These are phyloP conservation scores for Drosophila sturtevanti DNA, from an alignment of 1,140 invertebrate genomes.

Conservation along the genomic window DNA sequence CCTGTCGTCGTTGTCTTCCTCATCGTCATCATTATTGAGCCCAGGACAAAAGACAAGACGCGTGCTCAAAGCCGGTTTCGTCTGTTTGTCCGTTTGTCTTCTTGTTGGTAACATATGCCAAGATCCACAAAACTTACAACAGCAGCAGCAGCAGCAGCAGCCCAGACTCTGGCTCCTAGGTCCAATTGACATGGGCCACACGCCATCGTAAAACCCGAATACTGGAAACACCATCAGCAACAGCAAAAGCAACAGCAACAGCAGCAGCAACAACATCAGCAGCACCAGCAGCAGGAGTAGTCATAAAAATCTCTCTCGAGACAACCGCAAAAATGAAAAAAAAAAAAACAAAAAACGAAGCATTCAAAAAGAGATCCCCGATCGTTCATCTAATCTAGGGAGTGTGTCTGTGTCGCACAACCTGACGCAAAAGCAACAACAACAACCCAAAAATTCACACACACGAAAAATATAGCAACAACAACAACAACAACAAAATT, in stretches of 20 bases:
- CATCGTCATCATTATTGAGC: constrained; percentile 64
- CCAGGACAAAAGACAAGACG: constrained; percentile 63
- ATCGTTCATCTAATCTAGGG: constrained; percentile 73
- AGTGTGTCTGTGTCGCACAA: constrained; percentile 56
- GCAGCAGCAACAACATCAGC: constrained; percentile 38
- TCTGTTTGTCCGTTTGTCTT: neutral
- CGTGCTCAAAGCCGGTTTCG: constrained; percentile 76
- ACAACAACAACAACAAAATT: constrained; percentile 34
- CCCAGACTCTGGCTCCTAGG: constrained; percentile 6
- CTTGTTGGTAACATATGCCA: constrained; percentile 71
- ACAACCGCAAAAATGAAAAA: constrained; percentile 60
- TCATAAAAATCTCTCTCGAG: constrained; percentile 69
- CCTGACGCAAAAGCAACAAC: constrained; percentile 60
- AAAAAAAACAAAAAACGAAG: too few relatives aligned
- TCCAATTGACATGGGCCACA: constrained; percentile 76
- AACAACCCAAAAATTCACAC: constrained; percentile 14
- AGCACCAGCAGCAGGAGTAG: constrained; percentile 55
- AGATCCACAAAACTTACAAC: constrained; percentile 64
- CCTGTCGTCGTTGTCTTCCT: constrained; percentile 68
- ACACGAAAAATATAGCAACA: constrained; percentile 18
- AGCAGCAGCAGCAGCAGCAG: constrained; percentile 16
- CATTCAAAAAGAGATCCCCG: constrained; percentile 31
- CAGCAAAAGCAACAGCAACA: constrained; percentile 30
- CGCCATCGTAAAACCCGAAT: constrained; percentile 44
- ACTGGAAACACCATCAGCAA: constrained; percentile 22